Evolutionary conservation across 1,140 invertebrate species (phyloP), one percentile per base, ranked within the genome.

Genomic region (Aphaenogaster ashmeadi): DNA sequence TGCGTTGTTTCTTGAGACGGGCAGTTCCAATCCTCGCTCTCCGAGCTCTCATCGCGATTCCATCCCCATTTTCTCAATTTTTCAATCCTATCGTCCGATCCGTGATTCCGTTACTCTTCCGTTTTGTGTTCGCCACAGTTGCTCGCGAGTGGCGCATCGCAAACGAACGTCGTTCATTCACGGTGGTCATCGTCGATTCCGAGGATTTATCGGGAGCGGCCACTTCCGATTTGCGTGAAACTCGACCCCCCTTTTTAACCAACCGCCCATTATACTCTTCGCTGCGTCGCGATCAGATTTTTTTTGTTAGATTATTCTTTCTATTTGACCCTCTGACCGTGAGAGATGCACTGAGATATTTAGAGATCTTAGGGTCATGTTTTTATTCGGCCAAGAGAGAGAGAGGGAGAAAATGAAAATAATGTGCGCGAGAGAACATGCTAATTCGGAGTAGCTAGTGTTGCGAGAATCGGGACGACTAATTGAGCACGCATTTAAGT

Each of bases 401-500:
- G 21, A 58, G n/a, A 33, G 3, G 1, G 84, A 38, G 13, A 50
- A 62, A 74, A 69, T 15, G 50, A 47, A 64, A 56, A 7, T 62
- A 27, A 33, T 56, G n/a, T 74, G 64, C 18, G 47, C 33, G 33
- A 56, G 69, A 86, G 67, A 75, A 80, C 62, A 69, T 52, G 47
- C 36, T 56, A 79, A 71, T 67, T 86, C 54, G 33, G 36, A 74
- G 64, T 67, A 86, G 50, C 74, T 77, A 86, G 60, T 86, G 50
- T 79, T 79, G 75, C 71, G 83, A 86, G 60, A 86, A 78, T 86
- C 83, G 74, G 58, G 83, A 86, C 33, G 83, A 78, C 77, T 78
- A 86, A 86, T 95, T 95, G 95, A 95, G 95, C 95, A 95, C 95
- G 94, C 91, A 95, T 95, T 94, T 94, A 95, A 95, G 95, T 95